These are phyloP conservation scores for Ptychobarbus kaznakovi DNA, from an alignment of 2,797 vertebrate species.

Conservation along the genomic window DNA sequence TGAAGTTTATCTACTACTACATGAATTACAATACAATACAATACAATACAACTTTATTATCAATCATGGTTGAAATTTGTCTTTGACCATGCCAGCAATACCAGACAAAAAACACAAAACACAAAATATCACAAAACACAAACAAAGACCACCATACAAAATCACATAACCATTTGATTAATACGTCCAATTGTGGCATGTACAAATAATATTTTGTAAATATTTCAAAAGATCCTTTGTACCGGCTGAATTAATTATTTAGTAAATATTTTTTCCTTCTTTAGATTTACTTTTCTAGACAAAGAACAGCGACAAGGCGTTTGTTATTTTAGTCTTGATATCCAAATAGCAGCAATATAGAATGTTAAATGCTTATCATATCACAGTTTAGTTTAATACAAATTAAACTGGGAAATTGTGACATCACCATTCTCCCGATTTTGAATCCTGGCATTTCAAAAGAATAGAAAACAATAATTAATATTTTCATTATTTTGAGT, in stretches of 20 bases:
- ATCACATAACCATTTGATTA: background rate
- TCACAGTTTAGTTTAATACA: background rate
- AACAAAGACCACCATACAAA: background rate
- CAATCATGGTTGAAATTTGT: background rate
- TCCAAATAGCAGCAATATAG: background rate
- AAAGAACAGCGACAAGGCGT: background rate
- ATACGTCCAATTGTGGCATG: background rate
- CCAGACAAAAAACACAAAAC: background rate
- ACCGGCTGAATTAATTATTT: background rate
- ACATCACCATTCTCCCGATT: background rate
- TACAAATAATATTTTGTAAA: background rate
- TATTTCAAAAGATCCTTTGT: background rate
- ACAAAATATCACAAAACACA: background rate
- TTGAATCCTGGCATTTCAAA: background rate
- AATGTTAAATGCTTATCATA: background rate
- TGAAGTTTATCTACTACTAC: background rate
- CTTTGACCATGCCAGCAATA: background rate
- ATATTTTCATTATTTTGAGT: background rate
- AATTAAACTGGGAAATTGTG: background rate
- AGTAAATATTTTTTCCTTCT: background rate
- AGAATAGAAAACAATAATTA: background rate
- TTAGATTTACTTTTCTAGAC: background rate
- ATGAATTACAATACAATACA: background rate
- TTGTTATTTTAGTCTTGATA: background rate
- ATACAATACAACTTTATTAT: background rate